A percentile compares a stretch with the other conserved stretches of the same genome.
Conservation (phyloP, 2,113 vertebrate species). For the Planiliza haematocheilus region DNA sequence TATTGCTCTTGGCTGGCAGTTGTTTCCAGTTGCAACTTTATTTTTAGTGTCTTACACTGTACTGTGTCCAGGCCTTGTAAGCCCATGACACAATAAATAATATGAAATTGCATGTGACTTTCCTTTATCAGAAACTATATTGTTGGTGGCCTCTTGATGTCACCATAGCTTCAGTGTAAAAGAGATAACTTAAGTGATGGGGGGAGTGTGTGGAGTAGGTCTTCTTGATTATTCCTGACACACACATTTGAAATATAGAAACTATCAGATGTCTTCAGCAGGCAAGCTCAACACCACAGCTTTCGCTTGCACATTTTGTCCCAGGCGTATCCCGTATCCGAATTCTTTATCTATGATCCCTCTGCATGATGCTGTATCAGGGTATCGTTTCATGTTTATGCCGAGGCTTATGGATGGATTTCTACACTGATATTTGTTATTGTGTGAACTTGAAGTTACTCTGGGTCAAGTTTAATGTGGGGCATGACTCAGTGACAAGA, state of each 20-base stretch:
- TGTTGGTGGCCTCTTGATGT: not conserved
- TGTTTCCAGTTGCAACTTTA: no score
- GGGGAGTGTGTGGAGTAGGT: not conserved
- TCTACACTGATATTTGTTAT: conserved; percentile 20
- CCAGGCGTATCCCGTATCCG: conserved; percentile 46
- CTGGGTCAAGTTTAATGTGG: conserved; percentile 16
- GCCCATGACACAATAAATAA: no score
- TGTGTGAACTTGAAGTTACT: conserved; percentile 11
- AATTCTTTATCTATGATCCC: conserved; percentile 25
- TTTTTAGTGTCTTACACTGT: no score
- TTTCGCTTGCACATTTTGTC: conserved; percentile 53
- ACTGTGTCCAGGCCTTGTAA: no score
- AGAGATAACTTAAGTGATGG: not conserved
- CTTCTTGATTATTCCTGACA: not conserved
- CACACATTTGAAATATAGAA: conserved; percentile 19
- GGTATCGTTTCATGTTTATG: conserved; percentile 31
- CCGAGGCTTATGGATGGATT: conserved; percentile 18
- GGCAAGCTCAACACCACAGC: conserved; percentile 5
- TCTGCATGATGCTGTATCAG: conserved; percentile 16
- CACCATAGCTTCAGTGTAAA: not conserved
- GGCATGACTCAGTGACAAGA: conserved; percentile 12
- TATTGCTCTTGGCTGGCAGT: no score
- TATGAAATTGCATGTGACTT: no score
- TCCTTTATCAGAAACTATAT: no score
- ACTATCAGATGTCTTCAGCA: conserved; percentile 45